Evolutionary conservation across 2,888 invertebrate species (phyloP).

Genomic region (Protonemura montana): DNA sequence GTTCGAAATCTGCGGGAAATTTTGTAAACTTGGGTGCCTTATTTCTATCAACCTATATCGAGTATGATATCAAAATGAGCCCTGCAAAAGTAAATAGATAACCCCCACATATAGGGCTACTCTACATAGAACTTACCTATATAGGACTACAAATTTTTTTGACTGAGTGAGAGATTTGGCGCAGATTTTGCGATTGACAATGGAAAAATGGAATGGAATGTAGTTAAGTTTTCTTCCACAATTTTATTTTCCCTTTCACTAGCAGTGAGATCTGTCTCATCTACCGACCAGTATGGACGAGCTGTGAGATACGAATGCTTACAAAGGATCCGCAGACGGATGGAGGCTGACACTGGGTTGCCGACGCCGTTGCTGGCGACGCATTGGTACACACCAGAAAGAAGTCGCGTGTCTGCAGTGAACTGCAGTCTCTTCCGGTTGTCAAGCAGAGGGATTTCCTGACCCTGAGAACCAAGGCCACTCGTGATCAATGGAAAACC

Average conservation of each 20-base stretch:
- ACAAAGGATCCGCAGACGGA: slow-evolving; percentile 78
- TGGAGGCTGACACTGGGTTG: slow-evolving; percentile 71
- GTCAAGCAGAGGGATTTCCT: slow-evolving; percentile 68
- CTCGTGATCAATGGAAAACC: too few relatives aligned
- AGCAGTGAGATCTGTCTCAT: too few relatives aligned
- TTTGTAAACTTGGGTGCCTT: neutral
- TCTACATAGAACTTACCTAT: too few relatives aligned
- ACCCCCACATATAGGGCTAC: neutral
- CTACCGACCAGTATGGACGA: too few relatives aligned
- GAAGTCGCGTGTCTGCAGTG: slow-evolving; percentile 69
- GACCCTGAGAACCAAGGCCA: slow-evolving; percentile 69
- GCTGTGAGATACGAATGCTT: slow-evolving; percentile 55
- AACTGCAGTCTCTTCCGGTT: slow-evolving; percentile 70
- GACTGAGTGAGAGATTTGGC: neutral
- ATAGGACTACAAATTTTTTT: neutral
- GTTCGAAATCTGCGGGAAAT: neutral
- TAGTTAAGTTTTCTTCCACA: too few relatives aligned
- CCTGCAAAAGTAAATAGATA: neutral
- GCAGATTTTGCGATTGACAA: too few relatives aligned
- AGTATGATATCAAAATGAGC: neutral
- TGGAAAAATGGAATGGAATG: too few relatives aligned
- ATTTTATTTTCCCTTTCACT: neutral
- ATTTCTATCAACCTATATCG: neutral
- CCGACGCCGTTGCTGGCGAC: slow-evolving; percentile 78
- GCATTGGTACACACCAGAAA: slow-evolving; percentile 74